Evolutionary conservation across 2,797 vertebrate species (phyloP).

Genomic region (Notamacropus eugenii): DNA sequence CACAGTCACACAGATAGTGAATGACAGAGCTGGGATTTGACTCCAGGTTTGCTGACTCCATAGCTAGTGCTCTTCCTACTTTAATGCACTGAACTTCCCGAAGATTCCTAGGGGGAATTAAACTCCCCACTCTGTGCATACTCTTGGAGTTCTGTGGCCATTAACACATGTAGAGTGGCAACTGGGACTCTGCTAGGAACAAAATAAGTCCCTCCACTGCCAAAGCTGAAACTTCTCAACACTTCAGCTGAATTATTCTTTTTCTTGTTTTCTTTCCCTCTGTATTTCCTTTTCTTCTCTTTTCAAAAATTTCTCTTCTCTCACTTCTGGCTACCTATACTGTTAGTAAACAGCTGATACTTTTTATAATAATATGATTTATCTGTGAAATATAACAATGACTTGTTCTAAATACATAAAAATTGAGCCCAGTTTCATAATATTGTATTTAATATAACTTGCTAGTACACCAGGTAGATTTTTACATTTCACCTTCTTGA

Average conservation of each 20-base stretch:
- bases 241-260: slow-evolving; percentile 17
- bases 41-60: neutral
- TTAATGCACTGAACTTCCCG: neutral
- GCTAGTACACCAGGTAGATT: slow-evolving; percentile 28
- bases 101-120: neutral
- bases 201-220: neutral
- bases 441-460: neutral
- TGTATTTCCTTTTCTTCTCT: slow-evolving; percentile 18
- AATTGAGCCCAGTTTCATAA: neutral
- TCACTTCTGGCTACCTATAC: neutral
- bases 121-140: neutral
- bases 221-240: neutral
- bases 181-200: neutral
- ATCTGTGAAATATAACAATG: neutral
- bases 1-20: neutral
- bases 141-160: neutral
- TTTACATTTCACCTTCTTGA: slow-evolving; percentile 54
- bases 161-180: neutral
- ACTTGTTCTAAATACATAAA: slow-evolving; percentile 6
- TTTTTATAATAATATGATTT: neutral
- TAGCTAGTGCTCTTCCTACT: neutral
- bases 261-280: neutral
- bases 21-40: neutral
- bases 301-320: neutral
- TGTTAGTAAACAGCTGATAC: neutral